Conservation (phyloP, 2,797 vertebrate genomes). For the Champsocephalus esox region DNA sequence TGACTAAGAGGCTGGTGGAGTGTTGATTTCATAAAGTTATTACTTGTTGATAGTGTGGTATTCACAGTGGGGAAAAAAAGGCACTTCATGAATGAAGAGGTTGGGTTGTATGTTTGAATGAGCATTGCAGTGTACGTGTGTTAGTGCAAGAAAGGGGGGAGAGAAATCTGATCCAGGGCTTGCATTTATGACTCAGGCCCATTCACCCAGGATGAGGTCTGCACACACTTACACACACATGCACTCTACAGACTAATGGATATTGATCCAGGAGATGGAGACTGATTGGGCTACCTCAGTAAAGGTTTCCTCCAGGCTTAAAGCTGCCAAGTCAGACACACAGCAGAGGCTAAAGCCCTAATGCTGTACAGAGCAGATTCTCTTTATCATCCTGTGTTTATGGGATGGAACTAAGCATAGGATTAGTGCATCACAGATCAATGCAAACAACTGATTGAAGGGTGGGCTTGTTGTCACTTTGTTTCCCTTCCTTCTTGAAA, state of each 20-base stretch:
- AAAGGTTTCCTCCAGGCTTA: conserved; percentile 72
- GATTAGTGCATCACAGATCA: conserved; percentile 31
- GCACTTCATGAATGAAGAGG: conserved; percentile 64
- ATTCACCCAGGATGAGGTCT: conserved; percentile 72
- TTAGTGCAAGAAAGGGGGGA: conserved; percentile 45
- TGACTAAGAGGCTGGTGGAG: conserved; percentile 57
- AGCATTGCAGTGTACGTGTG: conserved; percentile 42
- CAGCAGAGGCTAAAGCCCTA: conserved; percentile 58
- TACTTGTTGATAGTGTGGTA: conserved; percentile 37
- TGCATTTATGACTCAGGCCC: conserved; percentile 75
- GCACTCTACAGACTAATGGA: conserved; percentile 73
- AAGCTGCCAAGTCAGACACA: conserved; percentile 74
- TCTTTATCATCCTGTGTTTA: conserved; percentile 39
- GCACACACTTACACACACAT: conserved; percentile 12
- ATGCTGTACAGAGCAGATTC: conserved; percentile 59
- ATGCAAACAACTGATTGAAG: conserved; percentile 26
- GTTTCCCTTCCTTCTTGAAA: background rate
- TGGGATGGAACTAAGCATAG: conserved; percentile 32
- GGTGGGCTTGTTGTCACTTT: conserved; percentile 13
- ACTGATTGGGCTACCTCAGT: conserved; percentile 72
- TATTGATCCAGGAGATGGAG: conserved; percentile 82
- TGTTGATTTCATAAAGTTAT: conserved; percentile 52
- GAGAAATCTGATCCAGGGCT: conserved; percentile 73
- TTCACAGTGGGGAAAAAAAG: conserved; percentile 13
- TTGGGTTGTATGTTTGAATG: conserved; percentile 63